Conservation (phyloP, 2,888 invertebrate species). For the Cataglyphis rosenhaueri region DNA sequence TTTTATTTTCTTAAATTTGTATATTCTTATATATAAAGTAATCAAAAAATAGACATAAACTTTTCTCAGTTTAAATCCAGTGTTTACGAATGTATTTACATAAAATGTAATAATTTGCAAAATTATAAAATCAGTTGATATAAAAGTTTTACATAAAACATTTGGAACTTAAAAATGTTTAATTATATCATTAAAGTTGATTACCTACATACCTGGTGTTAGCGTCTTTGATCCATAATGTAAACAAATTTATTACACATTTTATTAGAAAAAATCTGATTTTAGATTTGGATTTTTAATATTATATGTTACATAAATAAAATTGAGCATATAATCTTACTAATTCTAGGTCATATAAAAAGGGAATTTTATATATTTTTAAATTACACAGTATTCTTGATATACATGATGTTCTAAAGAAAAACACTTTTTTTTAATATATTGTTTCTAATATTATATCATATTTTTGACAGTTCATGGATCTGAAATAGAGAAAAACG, state of each 20-base stretch:
- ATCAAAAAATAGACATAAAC: not conserved
- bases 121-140: not conserved
- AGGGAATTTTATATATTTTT: not conserved
- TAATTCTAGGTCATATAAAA: not conserved
- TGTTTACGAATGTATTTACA: not conserved
- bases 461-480: slow-evolving; percentile 7
- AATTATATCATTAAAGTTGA: not conserved
- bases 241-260: not conserved
- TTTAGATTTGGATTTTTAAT: not conserved
- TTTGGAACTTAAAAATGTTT: not conserved
- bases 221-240: not conserved
- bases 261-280: not conserved
- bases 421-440: not conserved
- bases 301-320: not conserved
- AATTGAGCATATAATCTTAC: not conserved
- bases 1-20: not conserved
- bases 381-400: not conserved
- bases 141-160: not conserved
- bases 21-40: not conserved
- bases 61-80: not conserved
- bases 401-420: not conserved
- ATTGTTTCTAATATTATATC: not conserved
- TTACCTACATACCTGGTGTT: not conserved
- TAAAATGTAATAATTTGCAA: not conserved
- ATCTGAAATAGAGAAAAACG: slow-evolving; percentile 39